A percentile compares a stretch with the other conserved stretches of the same genome.
These are phyloP conservation scores for Balearica regulorum DNA, from an alignment of 2,797 vertebrate genomes.

Conservation along the genomic window DNA sequence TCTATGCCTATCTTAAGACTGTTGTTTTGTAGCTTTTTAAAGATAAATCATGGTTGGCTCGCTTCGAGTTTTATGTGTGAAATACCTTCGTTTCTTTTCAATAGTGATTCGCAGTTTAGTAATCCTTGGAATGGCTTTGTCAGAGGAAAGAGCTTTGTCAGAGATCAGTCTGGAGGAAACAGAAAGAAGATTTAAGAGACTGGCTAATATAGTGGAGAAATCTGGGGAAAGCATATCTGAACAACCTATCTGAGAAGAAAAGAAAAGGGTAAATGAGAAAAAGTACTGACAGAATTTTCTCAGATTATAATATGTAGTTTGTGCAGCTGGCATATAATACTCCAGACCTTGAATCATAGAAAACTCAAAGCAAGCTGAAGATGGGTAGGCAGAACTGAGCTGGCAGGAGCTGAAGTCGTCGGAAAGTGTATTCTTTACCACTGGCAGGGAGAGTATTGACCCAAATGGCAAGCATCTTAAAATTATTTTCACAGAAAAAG, in stretches of 20 bases:
- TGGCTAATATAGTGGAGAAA: background rate
- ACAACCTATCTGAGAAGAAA: background rate
- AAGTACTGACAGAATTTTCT: background rate
- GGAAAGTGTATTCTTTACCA: background rate
- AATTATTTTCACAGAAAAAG: background rate
- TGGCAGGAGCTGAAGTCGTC: background rate
- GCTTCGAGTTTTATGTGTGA: background rate
- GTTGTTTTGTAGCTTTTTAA: background rate
- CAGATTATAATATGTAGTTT: background rate
- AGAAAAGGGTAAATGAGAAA: background rate
- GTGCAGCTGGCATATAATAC: background rate
- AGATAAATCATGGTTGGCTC: background rate
- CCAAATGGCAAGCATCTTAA: background rate
- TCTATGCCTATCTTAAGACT: background rate
- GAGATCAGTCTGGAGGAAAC: constrained; percentile 5
- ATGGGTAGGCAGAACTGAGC: background rate
- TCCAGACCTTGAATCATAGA: background rate
- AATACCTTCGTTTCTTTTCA: background rate
- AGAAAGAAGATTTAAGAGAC: background rate
- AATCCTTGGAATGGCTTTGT: constrained; percentile 36
- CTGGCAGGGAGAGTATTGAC: background rate
- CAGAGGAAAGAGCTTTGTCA: constrained; percentile 19
- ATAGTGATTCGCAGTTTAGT: background rate
- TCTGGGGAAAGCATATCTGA: background rate
- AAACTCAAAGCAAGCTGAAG: background rate